Evolutionary conservation across 2,797 vertebrate species (phyloP), one percentile per base, ranked within the genome.

Genomic region (Sebastes cheni): DNA sequence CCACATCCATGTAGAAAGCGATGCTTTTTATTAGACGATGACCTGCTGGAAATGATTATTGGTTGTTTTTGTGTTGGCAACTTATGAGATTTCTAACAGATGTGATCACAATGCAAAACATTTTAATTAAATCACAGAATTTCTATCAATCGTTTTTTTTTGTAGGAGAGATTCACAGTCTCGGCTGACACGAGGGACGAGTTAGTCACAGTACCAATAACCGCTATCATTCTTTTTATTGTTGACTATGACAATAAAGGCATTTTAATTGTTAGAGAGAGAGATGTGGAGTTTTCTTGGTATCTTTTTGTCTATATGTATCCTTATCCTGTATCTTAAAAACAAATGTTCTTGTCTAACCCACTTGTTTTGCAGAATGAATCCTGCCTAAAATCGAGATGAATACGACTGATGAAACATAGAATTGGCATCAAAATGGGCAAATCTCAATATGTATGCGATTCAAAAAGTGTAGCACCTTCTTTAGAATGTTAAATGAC

Each of bases 121-220:
- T 72, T 83, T 65, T 56, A 68, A 86, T 71, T 32, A 36, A 65
- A 75, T 74, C n/a, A 25, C n/a, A 59, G 4, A 52, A 27, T 80
- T 54, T 62, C 13, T 22, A 8, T 22, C 2, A 30, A 62, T 3
- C 30, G 14, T n/a, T 32, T 5, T 25, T 39, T 42, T 42, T 42
- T 11, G 9, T 10, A 13, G 36, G 18, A 60, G 23, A 64, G 18
- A 30, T 76, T 62, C 52, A 52, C n/a, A 34, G 61, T 67, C 18
- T 12, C 30, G 22, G 36, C 22, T 54, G 66, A 46, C 60, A 39
- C 13, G n/a, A 20, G 30, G 18, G 34, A 64, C 54, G n/a, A 62
- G 12, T 30, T 29, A 32, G 58, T 29, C 61, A 74, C 58, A 50
- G 50, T 29, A n/a, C 54, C 14, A 8, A 22, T 36, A 55, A 42